Conservation (phyloP, 2,888 invertebrate genomes). For the Platynereis dumerilii region DNA sequence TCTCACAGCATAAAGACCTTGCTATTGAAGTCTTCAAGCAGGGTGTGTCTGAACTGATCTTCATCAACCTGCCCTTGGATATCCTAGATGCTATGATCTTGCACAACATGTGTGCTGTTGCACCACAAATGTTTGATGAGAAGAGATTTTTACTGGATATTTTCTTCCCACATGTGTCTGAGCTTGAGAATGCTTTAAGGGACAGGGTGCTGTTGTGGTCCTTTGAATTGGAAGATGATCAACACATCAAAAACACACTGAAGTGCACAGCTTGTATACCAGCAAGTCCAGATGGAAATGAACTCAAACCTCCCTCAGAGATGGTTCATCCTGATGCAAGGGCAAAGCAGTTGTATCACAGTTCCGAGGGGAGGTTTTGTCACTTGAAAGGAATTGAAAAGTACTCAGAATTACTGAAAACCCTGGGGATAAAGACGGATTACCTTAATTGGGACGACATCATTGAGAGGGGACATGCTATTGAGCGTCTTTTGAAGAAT, state of each 20-base stretch:
- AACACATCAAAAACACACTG: slow-evolving; percentile 38
- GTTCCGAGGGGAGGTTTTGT: too few relatives aligned
- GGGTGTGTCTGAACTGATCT: too few relatives aligned
- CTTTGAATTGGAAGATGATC: slow-evolving; percentile 39
- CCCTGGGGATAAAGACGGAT: slow-evolving; percentile 40
- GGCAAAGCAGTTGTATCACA: slow-evolving; percentile 36
- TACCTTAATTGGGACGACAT: slow-evolving; percentile 33
- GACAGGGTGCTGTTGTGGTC: slow-evolving; percentile 37
- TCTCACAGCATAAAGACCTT: too few relatives aligned
- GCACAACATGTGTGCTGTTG: too few relatives aligned
- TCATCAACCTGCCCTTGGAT: not conserved
- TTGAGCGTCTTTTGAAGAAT: slow-evolving; percentile 23
- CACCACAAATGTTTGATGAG: slow-evolving; percentile 18
- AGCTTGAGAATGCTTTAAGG: slow-evolving; percentile 23
- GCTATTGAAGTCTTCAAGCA: slow-evolving; percentile 33
- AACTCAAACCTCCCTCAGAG: slow-evolving; percentile 37
- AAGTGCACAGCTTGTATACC: slow-evolving; percentile 39
- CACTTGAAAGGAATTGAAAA: too few relatives aligned
- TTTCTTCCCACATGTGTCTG: slow-evolving; percentile 39
- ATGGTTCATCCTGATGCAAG: slow-evolving; percentile 39
- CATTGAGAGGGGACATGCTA: slow-evolving; percentile 38
- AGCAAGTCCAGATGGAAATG: slow-evolving; percentile 34
- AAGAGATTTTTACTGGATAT: slow-evolving; percentile 36
- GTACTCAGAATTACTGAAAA: slow-evolving; percentile 11
- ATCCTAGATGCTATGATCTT: not conserved